Conservation (phyloP, 2,113 vertebrate genomes). For the Zeus faber region DNA sequence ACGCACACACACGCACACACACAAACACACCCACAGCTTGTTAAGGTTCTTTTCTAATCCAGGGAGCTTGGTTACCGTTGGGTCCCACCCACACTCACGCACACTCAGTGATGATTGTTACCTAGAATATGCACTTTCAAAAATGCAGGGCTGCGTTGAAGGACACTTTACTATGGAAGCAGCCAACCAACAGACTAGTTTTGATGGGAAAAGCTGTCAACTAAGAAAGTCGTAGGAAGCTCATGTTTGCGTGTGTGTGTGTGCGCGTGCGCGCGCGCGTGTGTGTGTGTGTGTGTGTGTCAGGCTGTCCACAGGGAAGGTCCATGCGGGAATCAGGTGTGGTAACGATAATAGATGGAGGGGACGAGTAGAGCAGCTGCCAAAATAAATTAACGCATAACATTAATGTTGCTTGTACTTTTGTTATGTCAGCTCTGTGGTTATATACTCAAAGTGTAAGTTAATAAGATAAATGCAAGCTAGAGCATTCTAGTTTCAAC, state of each 20-base stretch:
- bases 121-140: neutral
- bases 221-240: too few species aligned
- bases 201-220: neutral
- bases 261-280: neutral
- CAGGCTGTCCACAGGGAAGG: too few species aligned
- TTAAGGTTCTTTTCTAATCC: neutral
- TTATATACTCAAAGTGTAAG: too few species aligned
- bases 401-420: too few species aligned
- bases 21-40: neutral
- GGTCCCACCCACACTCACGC: neutral
- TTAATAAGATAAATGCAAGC: too few species aligned
- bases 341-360: neutral
- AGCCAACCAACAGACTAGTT: neutral
- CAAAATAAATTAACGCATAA: neutral
- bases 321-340: too few species aligned
- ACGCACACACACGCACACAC: conserved; percentile 1
- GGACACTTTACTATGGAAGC: neutral
- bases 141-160: neutral
- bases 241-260: too few species aligned
- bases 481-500: too few species aligned
- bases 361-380: neutral
- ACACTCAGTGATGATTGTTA: neutral
- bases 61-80: neutral
- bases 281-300: neutral
- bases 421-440: too few species aligned